These are phyloP conservation scores for Drosophila mimetica DNA, from an alignment of 2,888 invertebrate species.

Conservation along the genomic window DNA sequence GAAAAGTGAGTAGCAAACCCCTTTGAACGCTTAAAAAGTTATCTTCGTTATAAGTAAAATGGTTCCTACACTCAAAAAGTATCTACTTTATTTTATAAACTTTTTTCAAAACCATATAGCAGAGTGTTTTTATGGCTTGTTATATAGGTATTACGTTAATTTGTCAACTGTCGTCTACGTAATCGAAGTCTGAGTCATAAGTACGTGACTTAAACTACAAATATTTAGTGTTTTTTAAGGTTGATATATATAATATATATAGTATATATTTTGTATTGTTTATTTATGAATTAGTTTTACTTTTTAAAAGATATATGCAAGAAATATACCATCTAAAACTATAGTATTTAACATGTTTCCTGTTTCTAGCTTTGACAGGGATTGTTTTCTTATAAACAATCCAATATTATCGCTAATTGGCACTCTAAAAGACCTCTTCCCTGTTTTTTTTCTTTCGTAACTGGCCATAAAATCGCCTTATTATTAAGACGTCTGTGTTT, in stretches of 20 bases:
- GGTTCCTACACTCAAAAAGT: too few species aligned
- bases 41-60: neutral
- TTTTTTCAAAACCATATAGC: too few species aligned
- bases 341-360: neutral
- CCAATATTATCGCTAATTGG: neutral
- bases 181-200: neutral
- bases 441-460: neutral
- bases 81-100: too few species aligned
- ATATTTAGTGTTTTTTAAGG: too few species aligned
- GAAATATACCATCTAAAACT: too few species aligned
- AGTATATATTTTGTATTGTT: too few species aligned
- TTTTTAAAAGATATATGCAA: too few species aligned
- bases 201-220: neutral
- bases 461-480: neutral
- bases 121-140: too few species aligned
- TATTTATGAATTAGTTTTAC: too few species aligned
- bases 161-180: too few species aligned
- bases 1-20: neutral
- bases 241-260: too few species aligned
- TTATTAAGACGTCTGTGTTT: conserved; percentile 7
- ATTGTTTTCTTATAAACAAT: neutral
- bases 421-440: neutral
- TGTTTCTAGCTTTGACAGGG: neutral
- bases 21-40: neutral
- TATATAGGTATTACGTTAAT: too few species aligned